Evolutionary conservation across 2,797 vertebrate species (phyloP).

Genomic region (Intellagama lesueurii): DNA sequence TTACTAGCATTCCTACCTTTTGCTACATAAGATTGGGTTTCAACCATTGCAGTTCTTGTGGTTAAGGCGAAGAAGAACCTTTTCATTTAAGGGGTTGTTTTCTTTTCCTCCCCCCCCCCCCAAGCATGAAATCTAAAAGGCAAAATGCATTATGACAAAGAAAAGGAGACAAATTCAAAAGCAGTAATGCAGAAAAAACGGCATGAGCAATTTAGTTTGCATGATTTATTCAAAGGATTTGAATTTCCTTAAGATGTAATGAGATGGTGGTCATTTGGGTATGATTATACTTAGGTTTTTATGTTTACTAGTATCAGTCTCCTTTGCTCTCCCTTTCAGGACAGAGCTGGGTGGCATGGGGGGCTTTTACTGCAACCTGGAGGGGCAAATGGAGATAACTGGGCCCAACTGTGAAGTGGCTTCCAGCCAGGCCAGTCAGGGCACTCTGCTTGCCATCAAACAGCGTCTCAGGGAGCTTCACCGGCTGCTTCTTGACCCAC

Average conservation of each 20-base stretch:
- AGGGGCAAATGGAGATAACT: slow-evolving; percentile 75
- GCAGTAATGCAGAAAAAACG: not conserved
- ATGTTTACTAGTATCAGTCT: not conserved
- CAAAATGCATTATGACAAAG: not conserved
- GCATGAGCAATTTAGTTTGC: not conserved
- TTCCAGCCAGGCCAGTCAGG: slow-evolving; percentile 63
- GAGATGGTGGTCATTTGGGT: not conserved
- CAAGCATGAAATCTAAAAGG: not conserved
- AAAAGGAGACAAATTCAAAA: not conserved
- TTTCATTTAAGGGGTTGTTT: not conserved
- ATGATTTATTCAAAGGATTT: not conserved
- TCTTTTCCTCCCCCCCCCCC: not conserved
- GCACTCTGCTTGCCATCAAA: slow-evolving; percentile 69
- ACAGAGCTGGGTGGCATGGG: slow-evolving; percentile 68
- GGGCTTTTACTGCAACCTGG: slow-evolving; percentile 74
- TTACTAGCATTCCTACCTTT: not conserved
- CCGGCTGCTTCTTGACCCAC: slow-evolving; percentile 75
- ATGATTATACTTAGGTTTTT: not conserved
- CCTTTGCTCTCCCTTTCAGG: slow-evolving; percentile 36
- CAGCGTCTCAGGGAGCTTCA: slow-evolving; percentile 70
- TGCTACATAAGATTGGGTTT: not conserved
- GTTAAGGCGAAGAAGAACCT: not conserved
- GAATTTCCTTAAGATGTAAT: not conserved
- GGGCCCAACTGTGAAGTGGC: slow-evolving; percentile 60
- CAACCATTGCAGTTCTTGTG: not conserved